Evolutionary conservation across 2,797 vertebrate species (phyloP), one percentile per base, ranked within the genome.

Genomic region (Siniperca obscura): DNA sequence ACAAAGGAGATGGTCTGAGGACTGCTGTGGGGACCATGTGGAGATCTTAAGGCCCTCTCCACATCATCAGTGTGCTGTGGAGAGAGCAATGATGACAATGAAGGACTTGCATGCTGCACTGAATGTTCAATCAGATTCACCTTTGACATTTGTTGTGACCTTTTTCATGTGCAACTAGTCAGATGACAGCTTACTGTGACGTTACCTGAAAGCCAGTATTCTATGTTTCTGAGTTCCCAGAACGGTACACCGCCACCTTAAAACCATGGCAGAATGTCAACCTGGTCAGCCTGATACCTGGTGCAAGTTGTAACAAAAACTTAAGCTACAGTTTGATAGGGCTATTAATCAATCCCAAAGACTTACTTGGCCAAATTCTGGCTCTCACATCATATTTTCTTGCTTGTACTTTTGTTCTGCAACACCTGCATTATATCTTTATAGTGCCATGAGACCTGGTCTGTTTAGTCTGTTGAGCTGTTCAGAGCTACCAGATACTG

Each of bases 71-170:
- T 17, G n/a, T 25, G 38, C 12, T 64, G 12, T 16, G 25, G 42
- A 46, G 25, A 48, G 42, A 30, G 25, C 42, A 48, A 48, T 42
- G 9, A 11, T 11, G 40, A 10, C 40, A 42, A 42, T 11, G 40
- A 42, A 10, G 10, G 40, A 42, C 16, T 27, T 4, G 5, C 11
- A 16, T 40, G 59, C 38, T 22, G n/a, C 73, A n/a, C 68, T 53
- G 19, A 65, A 36, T 74, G 3, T 25, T 65, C 10, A 48, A 12
- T 36, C 53, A 30, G 5, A 76, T 69, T 80, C 40, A 62, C 27
- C 74, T 36, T 50, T 69, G 56, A 64, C 34, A 40, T 67, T 56
- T 65, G 44, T 55, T 4, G 30, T 42, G n/a, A 70, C 22, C 44
- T 66, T 67, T 74, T 30, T 6, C 27, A 59, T 61, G 68, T 17